Evolutionary conservation across 92 coral and sea anemone genomes (phyloP), one percentile per base, ranked within the genome.

Genomic region (Porites rus): DNA sequence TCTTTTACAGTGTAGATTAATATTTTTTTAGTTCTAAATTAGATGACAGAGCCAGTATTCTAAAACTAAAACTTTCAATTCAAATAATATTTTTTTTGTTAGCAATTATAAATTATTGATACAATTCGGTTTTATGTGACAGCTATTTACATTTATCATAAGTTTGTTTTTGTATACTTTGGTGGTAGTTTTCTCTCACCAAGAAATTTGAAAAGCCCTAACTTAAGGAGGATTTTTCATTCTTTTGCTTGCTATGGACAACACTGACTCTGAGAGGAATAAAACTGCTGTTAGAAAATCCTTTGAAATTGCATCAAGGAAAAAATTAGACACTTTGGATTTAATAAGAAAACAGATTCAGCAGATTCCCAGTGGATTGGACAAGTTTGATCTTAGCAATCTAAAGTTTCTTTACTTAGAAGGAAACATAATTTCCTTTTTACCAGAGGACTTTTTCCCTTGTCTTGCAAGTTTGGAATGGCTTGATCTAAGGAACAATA

Each of bases 401-500:
- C 77, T 94, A 28, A 85, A 83, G 46, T 81, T 83, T 77, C 73
- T 94, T 81, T 94, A 91, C 56, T 78, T 94, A 75, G 91, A 92
- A 86, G 95, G 79, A 17, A 91, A 91, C 61, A 38, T 0, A 13
- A 88, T 94, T 68, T 54, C 86, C n/a, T 53, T 54, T 81, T 64
- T 94, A 71, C 95, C 97, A 0, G 89, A 80, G 22, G 84, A 80
- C 1, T 91, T 94, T 74, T 91, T 94, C 67, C 50, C 52, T 5
- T 66, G 75, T 20, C 89, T 94, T 14, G 62, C 53, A 21, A 92
- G 69, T n/a, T 75, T 94, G 51, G 84, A 80, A 28, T 94, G 97
- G 97, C 89, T 94, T 22, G 97, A 94, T 84, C 84, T 94, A 18
- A 82, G 97, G 43, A 78, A 83, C 66, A 94, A 94, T 69, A 77